Evolutionary conservation across 2,797 vertebrate species (phyloP).

Genomic region (Monodelphis domestica): DNA sequence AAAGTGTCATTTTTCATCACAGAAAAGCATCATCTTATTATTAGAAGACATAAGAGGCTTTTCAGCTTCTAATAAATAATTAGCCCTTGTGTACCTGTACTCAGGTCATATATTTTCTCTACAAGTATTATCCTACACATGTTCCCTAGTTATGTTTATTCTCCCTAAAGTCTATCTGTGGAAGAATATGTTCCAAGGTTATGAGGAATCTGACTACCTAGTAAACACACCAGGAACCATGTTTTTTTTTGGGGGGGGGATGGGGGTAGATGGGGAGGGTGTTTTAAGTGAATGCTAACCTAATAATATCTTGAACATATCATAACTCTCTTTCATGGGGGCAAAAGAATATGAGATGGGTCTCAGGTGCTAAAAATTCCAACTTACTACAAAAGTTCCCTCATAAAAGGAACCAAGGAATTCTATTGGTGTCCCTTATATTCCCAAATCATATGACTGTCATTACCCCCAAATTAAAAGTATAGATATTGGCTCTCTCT

Average conservation of each 20-base stretch:
- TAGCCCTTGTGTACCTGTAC: neutral
- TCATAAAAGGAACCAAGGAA: neutral
- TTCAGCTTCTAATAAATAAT: neutral
- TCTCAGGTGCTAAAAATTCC: neutral
- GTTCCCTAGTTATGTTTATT: neutral
- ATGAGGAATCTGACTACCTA: neutral
- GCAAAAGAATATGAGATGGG: neutral
- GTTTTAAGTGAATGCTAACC: neutral
- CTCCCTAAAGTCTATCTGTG: neutral
- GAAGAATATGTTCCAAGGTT: neutral
- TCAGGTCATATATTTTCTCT: neutral
- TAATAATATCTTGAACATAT: neutral
- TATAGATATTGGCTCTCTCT: neutral
- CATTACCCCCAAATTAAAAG: neutral
- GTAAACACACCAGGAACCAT: neutral
- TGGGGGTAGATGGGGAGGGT: too few species aligned
- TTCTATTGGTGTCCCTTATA: neutral
- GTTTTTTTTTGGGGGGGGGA: neutral
- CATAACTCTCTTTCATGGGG: neutral
- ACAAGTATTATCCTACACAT: neutral
- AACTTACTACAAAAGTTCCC: neutral
- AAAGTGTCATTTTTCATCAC: neutral
- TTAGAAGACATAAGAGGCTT: neutral
- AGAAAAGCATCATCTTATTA: neutral
- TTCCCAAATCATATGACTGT: neutral